Base-by-base conservation (phyloP, 2,888 invertebrate species). In the Schizaphis graminum region DNA sequence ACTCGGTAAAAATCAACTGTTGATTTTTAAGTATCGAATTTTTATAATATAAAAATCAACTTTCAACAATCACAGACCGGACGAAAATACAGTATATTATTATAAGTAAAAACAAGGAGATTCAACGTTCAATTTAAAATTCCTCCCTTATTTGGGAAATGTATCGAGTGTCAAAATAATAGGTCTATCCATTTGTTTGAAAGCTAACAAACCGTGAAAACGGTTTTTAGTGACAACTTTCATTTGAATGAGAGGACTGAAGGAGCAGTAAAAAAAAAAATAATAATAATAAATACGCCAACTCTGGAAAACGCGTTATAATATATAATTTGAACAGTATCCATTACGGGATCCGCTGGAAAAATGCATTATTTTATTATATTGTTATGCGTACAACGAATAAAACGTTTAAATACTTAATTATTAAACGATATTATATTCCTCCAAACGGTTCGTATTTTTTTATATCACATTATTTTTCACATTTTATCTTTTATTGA, bases 191-290 rank as follows among this genome's bases (percentile, higher is more conserved):
- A 47, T 90, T 67, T 67, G 24, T 67, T 67, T 67, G 67, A 67
- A 49, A 90, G 67, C 24, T 44, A 67, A 90, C 67, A 90, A 90
- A 90, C 90, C 90, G 47, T 67, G 90, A 90, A 90, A 90, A 67
- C 47, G 90, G 44, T 90, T 90, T 90, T 47, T n/a, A 47, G 90
- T 47, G 67, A 61, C 44, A 61, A 61, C 67, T 90, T 90, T 49
- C 67, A 21, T 90, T 67, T 24, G 90, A 67, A 67, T 35, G 11
- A 53, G 53, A 53, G 53, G 53, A 53, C 5, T 53, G 24, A 67
- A 67, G 13, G 28, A 89, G 41, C 41, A 28, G 44, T 57, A 56
- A 89, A 41, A 87, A 35, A 21, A 89, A 56, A 35, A 47, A 10
- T 28, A 56, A 89, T n/a, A 57, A 47, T 28, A 56, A 89, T 47